Percentiles rank a stretch among this genome's conserved stretches.
These are phyloP conservation scores for Pygoscelis adeliae DNA, from an alignment of 2,113 vertebrate genomes.

Conservation along the genomic window DNA sequence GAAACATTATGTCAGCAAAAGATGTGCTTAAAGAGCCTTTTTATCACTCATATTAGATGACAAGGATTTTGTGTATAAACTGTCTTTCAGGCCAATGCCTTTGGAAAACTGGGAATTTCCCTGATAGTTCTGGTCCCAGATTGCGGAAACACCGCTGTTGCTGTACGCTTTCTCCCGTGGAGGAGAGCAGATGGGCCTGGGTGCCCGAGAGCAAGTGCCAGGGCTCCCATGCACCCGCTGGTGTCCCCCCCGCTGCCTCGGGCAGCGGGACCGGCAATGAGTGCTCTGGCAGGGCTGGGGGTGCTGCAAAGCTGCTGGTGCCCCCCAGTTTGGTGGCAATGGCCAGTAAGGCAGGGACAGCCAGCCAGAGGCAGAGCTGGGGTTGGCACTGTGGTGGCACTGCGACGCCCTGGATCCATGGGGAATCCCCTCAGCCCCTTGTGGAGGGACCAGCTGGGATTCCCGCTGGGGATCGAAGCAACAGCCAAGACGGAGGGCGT, in stretches of 20 bases:
- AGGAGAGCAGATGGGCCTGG: neutral
- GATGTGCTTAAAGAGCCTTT: neutral
- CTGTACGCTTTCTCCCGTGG: accelerated
- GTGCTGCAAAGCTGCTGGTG: neutral
- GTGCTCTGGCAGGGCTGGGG: neutral
- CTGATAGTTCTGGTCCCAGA: neutral
- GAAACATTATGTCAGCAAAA: conserved; percentile 11
- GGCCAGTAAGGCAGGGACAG: neutral
- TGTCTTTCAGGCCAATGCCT: neutral
- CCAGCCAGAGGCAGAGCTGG: neutral
- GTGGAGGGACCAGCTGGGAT: accelerated
- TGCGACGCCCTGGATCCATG: accelerated
- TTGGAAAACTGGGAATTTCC: neutral
- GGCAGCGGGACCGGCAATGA: neutral
- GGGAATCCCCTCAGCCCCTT: neutral
- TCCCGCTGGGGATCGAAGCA: neutral
- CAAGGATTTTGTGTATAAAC: neutral
- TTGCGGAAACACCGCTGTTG: accelerated
- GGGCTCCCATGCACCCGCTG: neutral
- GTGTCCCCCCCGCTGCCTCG: accelerated
- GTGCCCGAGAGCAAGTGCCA: too few relatives aligned
- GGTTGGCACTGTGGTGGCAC: neutral
- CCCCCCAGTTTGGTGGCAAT: neutral
- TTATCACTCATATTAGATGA: neutral
- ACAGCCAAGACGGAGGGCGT: accelerated